Percentiles rank a stretch among this genome's conserved stretches.
These are phyloP conservation scores for Leptodirus hochenwartii DNA, from an alignment of 2,888 invertebrate species.

Conservation along the genomic window DNA sequence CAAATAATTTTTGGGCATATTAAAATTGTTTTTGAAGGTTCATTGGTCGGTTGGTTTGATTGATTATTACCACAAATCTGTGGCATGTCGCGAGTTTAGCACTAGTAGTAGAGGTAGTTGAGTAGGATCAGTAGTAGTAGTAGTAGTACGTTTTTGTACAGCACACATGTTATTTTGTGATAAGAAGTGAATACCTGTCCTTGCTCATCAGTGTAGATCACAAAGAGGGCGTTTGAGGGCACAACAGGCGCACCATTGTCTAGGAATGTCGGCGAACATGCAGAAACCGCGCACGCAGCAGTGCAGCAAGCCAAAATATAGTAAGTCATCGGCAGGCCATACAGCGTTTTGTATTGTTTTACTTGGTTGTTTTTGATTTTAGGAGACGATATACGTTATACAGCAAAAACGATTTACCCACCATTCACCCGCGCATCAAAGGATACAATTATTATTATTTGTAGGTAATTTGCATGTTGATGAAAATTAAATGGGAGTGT, in stretches of 20 bases:
- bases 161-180: too few relatives aligned
- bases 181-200: constrained; percentile 78
- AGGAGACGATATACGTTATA: constrained; percentile 28
- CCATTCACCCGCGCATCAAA: too few relatives aligned
- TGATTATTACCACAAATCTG: too few relatives aligned
- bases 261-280: constrained; percentile 36
- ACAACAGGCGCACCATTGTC: constrained; percentile 46
- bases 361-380: too few relatives aligned
- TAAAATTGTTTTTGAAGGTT: too few relatives aligned
- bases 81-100: too few relatives aligned
- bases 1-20: too few relatives aligned
- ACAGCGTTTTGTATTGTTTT: too few relatives aligned
- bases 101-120: too few relatives aligned
- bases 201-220: constrained; percentile 90
- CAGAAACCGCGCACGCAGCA: constrained; percentile 35
- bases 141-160: background rate
- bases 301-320: constrained; percentile 29
- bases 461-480: constrained; percentile 6
- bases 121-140: constrained; percentile 7
- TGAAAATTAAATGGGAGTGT: constrained; percentile 13
- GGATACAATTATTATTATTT: too few relatives aligned
- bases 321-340: constrained; percentile 28
- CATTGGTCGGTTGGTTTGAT: too few relatives aligned
- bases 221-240: constrained; percentile 81
- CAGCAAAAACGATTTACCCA: constrained; percentile 24